Evolutionary conservation across 2,797 vertebrate genomes (phyloP).

Genomic region (Coregonus ussuriensis): DNA sequence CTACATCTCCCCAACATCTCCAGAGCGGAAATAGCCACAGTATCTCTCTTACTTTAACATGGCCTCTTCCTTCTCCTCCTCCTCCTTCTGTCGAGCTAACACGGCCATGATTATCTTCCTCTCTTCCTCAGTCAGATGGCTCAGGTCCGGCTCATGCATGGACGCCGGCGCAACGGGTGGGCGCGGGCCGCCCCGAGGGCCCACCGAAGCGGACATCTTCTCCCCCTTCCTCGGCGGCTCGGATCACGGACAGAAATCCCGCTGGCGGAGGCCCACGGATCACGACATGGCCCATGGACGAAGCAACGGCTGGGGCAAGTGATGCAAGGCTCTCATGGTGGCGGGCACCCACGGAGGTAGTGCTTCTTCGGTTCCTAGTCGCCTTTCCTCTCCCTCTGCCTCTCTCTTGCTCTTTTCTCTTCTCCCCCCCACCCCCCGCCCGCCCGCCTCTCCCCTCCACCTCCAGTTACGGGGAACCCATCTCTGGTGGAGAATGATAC

Average conservation of each 20-base stretch:
- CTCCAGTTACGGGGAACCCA: slow-evolving; percentile 79
- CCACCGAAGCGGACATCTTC: slow-evolving; percentile 93
- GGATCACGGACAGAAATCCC: slow-evolving; percentile 81
- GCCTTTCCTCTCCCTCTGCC: slow-evolving; percentile 66
- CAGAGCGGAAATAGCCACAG: slow-evolving; percentile 1
- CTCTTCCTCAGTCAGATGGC: slow-evolving; percentile 98
- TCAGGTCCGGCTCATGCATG: slow-evolving; percentile 95
- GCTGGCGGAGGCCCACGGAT: slow-evolving; percentile 75
- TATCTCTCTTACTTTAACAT: slow-evolving; percentile 92
- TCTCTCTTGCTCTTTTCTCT: slow-evolving; percentile 44
- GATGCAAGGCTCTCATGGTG: slow-evolving; percentile 85
- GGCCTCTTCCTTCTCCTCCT: slow-evolving; percentile 97
- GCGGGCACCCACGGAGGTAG: slow-evolving; percentile 76
- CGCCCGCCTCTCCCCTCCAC: slow-evolving; percentile 74
- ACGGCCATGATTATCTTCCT: slow-evolving; percentile 97
- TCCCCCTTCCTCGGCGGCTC: slow-evolving; percentile 73
- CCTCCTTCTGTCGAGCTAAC: slow-evolving; percentile 95
- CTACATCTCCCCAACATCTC: neutral
- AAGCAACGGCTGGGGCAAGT: slow-evolving; percentile 65
- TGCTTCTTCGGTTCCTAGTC: slow-evolving; percentile 76
- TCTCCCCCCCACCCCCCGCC: slow-evolving; percentile 70
- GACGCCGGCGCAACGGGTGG: slow-evolving; percentile 88
- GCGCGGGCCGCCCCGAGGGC: slow-evolving; percentile 91
- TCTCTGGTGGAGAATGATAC: slow-evolving; percentile 62
- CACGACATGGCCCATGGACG: slow-evolving; percentile 82